Percentiles rank a stretch among this genome's conserved stretches.
Conservation (phyloP, 2,888 invertebrate species). For the Pandemis heparana region DNA sequence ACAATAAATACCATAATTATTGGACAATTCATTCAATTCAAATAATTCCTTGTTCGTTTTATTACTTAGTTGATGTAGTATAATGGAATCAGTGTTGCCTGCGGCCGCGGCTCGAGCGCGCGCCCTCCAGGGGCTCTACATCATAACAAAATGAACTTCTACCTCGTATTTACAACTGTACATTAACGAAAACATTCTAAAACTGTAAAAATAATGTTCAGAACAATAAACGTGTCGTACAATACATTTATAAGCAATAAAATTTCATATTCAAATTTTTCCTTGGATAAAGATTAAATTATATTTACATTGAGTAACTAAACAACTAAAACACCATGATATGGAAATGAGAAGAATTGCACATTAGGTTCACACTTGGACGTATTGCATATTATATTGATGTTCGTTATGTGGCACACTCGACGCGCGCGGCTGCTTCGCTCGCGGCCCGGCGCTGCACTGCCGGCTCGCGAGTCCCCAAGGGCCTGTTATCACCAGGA, state of each 20-base stretch:
- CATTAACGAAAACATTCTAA: constrained; percentile 81
- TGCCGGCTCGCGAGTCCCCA: too few relatives aligned
- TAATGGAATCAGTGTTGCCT: constrained; percentile 53
- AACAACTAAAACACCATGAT: constrained; percentile 80
- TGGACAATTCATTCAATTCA: constrained; percentile 81
- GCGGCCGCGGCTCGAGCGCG: constrained; percentile 32
- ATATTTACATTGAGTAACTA: constrained; percentile 82
- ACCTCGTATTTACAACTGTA: constrained; percentile 82
- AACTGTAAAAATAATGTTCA: constrained; percentile 76
- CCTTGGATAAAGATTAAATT: constrained; percentile 76
- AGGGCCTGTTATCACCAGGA: too few relatives aligned
- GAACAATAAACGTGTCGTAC: constrained; percentile 77
- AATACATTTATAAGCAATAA: constrained; percentile 64
- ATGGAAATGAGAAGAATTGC: constrained; percentile 84
- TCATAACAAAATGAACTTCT: constrained; percentile 66
- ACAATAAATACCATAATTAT: constrained; percentile 80
- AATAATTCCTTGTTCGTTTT: constrained; percentile 71
- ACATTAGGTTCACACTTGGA: constrained; percentile 80
- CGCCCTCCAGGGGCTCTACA: constrained; percentile 31
- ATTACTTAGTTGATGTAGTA: constrained; percentile 60
- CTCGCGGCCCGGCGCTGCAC: not conserved
- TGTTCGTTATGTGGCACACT: constrained; percentile 62
- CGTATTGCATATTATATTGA: constrained; percentile 73
- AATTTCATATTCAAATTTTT: constrained; percentile 72
- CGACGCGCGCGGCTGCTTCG: constrained; percentile 45